Evolutionary conservation across 2,113 vertebrate species (phyloP), one percentile per base, ranked within the genome.

Genomic region (Orientallactaga bullata): DNA sequence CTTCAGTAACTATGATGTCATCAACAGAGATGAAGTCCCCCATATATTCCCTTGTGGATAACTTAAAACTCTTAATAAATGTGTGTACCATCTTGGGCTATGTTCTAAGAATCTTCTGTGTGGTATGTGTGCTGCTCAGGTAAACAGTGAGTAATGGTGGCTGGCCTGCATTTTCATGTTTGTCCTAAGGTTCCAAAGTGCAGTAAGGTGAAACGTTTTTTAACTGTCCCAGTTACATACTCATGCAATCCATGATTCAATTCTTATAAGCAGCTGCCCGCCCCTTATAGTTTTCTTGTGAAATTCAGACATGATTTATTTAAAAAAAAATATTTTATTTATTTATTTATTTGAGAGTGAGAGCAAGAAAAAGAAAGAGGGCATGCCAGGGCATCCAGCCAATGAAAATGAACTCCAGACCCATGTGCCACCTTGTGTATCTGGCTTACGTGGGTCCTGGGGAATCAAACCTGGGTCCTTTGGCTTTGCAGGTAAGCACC

Each of bases 101-200:
- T 42, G 12, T 20, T 85, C 30, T 95, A 58, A 24, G 79, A 47
- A 69, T 92, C 15, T 93, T 69, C 51, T 68, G 9, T 26, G 37
- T 66, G 79, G 32, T 73, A 68, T 85, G 32, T 37, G 39, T 55
- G 39, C 18, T 86, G 51, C 30, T 79, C 71, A 63, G 94, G n/a
- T 60, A 79, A 89, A 30, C 42, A 92, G 77, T 39, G 77, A 9
- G 37, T 92, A 85, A 65, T 60, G 23, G 32, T 32, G 32, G 55
- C 72, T 84, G 68, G 58, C 63, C 47, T 92, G 65, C 51, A 63
- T 92, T 88, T 87, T 95, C 68, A 88, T 83, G 58, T 30, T 69
- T 93, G 26, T 82, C 20, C 65, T 85, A 69, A 88, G 60, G 61
- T 86, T 61, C 28, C 47, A 87, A 87, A 68, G 68, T 68, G 61